Conservation (phyloP, 2,113 vertebrate species). For the Myrmecobius fasciatus region DNA sequence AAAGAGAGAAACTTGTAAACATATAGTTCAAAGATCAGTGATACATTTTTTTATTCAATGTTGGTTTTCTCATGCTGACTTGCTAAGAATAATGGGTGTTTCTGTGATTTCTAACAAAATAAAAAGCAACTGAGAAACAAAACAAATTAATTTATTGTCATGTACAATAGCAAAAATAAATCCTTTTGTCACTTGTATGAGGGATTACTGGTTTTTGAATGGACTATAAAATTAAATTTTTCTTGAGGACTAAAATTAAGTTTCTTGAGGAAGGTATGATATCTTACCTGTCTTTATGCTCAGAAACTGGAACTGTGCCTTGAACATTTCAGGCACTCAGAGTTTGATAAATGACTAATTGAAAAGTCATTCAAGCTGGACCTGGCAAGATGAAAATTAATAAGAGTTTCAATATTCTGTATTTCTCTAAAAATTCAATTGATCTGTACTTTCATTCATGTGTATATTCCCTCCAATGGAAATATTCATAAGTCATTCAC, state of each 20-base stretch:
- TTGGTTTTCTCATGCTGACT: background rate
- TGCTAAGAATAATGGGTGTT: background rate
- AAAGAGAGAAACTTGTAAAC: background rate
- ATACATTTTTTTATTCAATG: background rate
- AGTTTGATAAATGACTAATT: background rate
- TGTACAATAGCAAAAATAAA: background rate
- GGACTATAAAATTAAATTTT: background rate
- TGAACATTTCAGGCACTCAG: background rate
- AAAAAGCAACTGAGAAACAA: background rate
- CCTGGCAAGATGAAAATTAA: background rate
- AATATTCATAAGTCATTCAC: background rate
- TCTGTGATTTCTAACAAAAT: background rate
- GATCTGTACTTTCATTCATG: background rate
- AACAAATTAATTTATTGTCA: background rate
- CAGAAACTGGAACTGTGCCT: background rate
- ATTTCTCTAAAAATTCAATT: background rate
- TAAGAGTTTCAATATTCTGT: background rate
- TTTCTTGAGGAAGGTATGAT: background rate
- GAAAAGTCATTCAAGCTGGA: background rate
- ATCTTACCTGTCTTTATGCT: background rate
- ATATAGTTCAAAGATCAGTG: background rate
- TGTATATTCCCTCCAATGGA: background rate
- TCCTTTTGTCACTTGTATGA: background rate
- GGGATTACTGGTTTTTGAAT: background rate
- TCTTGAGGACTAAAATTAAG: background rate